Base-by-base conservation (phyloP, 2,113 vertebrate genomes). In the Artemisiospiza belli region DNA sequence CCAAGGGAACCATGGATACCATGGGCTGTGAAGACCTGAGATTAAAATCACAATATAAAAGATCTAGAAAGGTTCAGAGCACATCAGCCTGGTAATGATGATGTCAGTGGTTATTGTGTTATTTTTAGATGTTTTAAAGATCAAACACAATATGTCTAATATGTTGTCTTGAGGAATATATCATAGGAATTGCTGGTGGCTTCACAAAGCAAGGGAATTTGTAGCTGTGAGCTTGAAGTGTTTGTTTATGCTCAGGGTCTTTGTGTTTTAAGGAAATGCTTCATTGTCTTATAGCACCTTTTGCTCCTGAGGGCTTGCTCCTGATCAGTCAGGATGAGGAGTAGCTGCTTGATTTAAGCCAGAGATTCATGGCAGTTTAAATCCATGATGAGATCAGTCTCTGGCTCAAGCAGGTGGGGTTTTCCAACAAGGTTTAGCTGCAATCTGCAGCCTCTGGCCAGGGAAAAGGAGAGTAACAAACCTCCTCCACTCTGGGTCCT, bases 201-300 rank as follows among this genome's bases (percentile, higher is more conserved):
- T 86, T 83, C 33, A 21, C 15, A 3, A 37, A 58, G 22, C 31
- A 58, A 67, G 25, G 35, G 72, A 63, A 31, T 86, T 90, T 9
- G n/a, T 21, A 83, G 39, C 46, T 55, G 33, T 70, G 72, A 69
- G 35, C 15, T 46, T 80, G 46, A 69, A 58, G 27, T n/a, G 51
- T 54, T 37, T 91, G 23, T 64, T 86, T 87, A 15, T 67, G 12
- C 67, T 75, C 64, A 68, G 47, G 12, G 19, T 74, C 43, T 90
- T 69, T 73, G 31, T 76, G 41, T 85, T 93, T 90, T 85, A 66
- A 83, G 64, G 78, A 93, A 90, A 77, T 31, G 25, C n/a, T 90
- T 95, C 20, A 19, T 41, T 52, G 18, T 86, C n/a, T 66, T 81
- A 5, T 3, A 63, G 57, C 73, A 68, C 72, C 57, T 94, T 90